phyloP scores from a whole-genome alignment of 2,113 vertebrate species.

The Ovibos moschatus region DNA sequence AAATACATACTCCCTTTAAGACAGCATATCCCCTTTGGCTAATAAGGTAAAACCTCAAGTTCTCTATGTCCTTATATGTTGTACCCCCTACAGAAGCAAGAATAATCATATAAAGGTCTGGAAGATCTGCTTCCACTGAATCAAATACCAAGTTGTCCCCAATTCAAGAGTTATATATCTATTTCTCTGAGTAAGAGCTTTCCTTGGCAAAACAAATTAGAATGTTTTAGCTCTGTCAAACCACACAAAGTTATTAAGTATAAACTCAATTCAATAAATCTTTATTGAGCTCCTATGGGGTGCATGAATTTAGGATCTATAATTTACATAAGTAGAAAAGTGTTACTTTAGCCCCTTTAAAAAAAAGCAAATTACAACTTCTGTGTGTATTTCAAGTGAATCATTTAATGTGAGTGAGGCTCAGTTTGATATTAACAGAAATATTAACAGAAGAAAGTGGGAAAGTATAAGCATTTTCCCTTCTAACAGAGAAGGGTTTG shows the following conservation, averaged over 20 bases:
- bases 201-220: slow-evolving; percentile 36
- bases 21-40: neutral
- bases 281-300: slow-evolving; percentile 64
- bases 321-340: slow-evolving; percentile 61
- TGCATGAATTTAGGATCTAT: slow-evolving; percentile 46
- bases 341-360: slow-evolving; percentile 4
- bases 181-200: neutral
- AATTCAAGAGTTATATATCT: neutral
- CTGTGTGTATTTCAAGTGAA: slow-evolving; percentile 64
- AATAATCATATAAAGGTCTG: neutral
- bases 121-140: neutral
- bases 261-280: slow-evolving; percentile 42
- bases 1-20: neutral
- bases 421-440: slow-evolving; percentile 52
- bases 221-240: slow-evolving; percentile 30
- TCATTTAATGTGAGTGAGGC: slow-evolving; percentile 59
- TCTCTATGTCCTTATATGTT: neutral
- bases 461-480: slow-evolving; percentile 30
- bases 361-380: slow-evolving; percentile 37
- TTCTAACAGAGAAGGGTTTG: slow-evolving; percentile 15
- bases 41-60: neutral
- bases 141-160: neutral
- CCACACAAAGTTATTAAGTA: slow-evolving; percentile 28
- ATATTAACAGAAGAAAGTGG: slow-evolving; percentile 36
- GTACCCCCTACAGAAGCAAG: neutral